phyloP scores from a whole-genome alignment of 2,113 vertebrate species.

The Shinisaurus crocodilurus region DNA sequence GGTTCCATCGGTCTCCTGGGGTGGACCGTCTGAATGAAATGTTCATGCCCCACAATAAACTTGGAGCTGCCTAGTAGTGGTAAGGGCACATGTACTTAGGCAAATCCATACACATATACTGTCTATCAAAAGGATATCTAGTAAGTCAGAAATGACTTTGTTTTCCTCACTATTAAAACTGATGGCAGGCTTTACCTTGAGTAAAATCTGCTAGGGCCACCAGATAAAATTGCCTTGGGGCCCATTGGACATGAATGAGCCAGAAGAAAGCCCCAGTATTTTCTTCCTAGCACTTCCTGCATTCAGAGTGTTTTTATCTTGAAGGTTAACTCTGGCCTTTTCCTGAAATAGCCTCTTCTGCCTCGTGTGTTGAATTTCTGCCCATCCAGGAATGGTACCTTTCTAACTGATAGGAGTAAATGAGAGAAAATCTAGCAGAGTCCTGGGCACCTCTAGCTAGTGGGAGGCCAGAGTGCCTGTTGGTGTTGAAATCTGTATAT shows the following conservation, averaged over 20 bases:
- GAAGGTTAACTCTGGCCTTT: background rate
- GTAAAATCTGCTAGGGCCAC: background rate
- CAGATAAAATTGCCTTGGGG: background rate
- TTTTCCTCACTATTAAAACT: background rate
- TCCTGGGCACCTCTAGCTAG: constrained; percentile 42
- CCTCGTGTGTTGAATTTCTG: constrained; percentile 48
- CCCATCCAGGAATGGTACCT: constrained; percentile 53
- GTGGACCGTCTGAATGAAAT: too few relatives aligned
- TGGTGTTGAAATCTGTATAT: constrained; percentile 66
- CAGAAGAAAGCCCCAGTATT: background rate
- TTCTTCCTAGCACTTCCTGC: background rate
- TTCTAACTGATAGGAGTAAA: constrained; percentile 46
- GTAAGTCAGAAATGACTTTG: background rate
- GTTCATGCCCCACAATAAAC: background rate
- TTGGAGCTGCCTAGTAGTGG: background rate
- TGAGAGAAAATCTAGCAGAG: constrained; percentile 19
- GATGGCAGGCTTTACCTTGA: background rate
- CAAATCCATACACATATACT: too few relatives aligned
- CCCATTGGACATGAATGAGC: background rate
- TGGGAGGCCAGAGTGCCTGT: constrained; percentile 46
- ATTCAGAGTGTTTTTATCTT: constrained; percentile 1
- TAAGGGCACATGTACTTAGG: background rate
- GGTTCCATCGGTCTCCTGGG: too few relatives aligned
- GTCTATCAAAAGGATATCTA: background rate
- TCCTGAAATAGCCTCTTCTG: background rate